phyloP scores from a whole-genome alignment of 2,113 vertebrate species.

The Acrocephalus arundinaceus region DNA sequence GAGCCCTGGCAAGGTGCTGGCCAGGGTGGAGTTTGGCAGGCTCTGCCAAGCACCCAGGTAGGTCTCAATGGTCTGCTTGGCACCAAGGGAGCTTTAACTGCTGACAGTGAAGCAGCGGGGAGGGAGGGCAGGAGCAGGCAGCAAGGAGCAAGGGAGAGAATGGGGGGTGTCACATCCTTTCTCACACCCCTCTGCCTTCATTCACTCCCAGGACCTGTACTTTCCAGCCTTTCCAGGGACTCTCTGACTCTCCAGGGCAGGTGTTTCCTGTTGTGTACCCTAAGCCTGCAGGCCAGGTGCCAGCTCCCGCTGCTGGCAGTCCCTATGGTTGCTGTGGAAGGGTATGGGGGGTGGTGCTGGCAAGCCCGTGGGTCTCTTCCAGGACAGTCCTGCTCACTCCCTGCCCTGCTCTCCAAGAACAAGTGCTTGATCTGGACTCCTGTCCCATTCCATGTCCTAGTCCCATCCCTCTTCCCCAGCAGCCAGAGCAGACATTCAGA shows the following conservation, averaged over 20 bases:
- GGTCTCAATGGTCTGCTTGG: slow-evolving; percentile 26
- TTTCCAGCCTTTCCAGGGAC: background rate
- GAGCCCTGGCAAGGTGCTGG: background rate
- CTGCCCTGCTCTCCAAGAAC: background rate
- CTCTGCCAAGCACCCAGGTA: background rate
- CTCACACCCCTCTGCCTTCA: background rate
- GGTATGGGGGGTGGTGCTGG: background rate
- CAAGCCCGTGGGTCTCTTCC: background rate
- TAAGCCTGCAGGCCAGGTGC: background rate
- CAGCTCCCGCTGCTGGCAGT: background rate
- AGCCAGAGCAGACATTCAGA: background rate
- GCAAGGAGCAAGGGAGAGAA: background rate
- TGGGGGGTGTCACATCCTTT: background rate
- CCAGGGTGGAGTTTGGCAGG: background rate
- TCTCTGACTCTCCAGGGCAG: background rate
- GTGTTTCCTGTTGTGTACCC: background rate
- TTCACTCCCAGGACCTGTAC: background rate
- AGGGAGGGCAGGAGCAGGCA: background rate
- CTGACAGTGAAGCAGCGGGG: fast-evolving
- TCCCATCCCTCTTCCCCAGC: background rate
- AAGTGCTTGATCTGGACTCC: background rate
- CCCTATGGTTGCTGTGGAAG: background rate
- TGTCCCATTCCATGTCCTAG: background rate
- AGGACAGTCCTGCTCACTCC: background rate
- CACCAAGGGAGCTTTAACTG: background rate